Evolutionary conservation across 53 echinoderm and acorn worm species (phyloP), one percentile per base, ranked within the genome.

Genomic region (Holothuria scabra): DNA sequence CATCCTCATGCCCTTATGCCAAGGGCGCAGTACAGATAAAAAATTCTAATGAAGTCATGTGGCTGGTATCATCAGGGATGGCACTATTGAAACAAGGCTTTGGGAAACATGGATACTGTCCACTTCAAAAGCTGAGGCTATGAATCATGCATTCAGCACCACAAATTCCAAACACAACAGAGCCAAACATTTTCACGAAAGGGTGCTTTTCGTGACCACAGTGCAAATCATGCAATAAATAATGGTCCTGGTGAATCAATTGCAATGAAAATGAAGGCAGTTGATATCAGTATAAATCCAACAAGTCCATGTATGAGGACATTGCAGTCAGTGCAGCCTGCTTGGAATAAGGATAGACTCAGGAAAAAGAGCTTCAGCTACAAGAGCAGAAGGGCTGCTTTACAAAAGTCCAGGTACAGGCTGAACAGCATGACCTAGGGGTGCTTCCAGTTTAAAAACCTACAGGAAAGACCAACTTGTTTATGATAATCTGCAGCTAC

Each of bases 161-260:
- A 76, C 78, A 23, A 76, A 76, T 23, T 57, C 49, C 55, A 76
- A 76, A 48, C 78, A 76, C 56, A 34, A 14, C 31, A 35, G 33
- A n/a, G 25, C 70, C n/a, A n/a, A n/a, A n/a, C n/a, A 30, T 69
- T 69, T 35, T 69, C 70, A 29, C 70, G 78, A 19, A 56, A 76
- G 2, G 78, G 78, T 55, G 25, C 22, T 6, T 28, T 31, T 31
- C 78, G 78, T 23, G 78, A 76, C 37, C 78, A 76, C 78, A 76
- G 78, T 76, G 78, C 78, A 76, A n/a, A n/a, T n/a, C n/a, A n/a
- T n/a, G n/a, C n/a, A n/a, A n/a, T n/a, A n/a, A n/a, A n/a, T n/a
- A n/a, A 76, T 55, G 44, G 5, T 8, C 26, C 23, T 6, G 46
- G 76, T 4, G 52, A 12, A 21, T 75, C 52, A 19, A 38, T 46